Evolutionary conservation across 2,113 vertebrate species (phyloP).

Genomic region (Petromus typicus): DNA sequence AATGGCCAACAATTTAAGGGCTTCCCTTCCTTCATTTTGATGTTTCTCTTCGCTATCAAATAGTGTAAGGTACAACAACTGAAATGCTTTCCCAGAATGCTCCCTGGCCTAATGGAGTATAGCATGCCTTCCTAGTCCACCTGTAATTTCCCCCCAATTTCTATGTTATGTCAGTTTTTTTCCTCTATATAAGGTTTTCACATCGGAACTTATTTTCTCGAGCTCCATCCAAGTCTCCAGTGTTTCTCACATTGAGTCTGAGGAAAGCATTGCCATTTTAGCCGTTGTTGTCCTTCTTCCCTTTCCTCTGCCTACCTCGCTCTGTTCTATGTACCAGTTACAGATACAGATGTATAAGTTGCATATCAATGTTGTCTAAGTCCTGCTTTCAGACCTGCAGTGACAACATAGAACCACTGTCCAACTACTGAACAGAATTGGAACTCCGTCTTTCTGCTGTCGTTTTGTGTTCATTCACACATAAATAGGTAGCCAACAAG

Average conservation of each 20-base stretch:
- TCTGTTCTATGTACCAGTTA: not conserved
- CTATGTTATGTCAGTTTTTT: slow-evolving; percentile 64
- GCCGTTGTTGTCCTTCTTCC: not conserved
- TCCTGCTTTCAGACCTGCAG: not conserved
- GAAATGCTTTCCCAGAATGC: slow-evolving; percentile 70
- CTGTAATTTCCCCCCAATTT: slow-evolving; percentile 62
- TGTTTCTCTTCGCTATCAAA: slow-evolving; percentile 71
- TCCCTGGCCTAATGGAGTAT: slow-evolving; percentile 72
- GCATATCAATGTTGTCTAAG: not conserved
- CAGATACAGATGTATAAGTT: not conserved
- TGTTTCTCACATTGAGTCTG: not conserved
- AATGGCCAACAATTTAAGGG: slow-evolving; percentile 65
- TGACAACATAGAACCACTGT: not conserved
- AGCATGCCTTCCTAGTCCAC: slow-evolving; percentile 63
- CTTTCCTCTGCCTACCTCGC: not conserved
- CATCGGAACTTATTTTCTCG: slow-evolving; percentile 39
- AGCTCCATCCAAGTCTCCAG: slow-evolving; percentile 20
- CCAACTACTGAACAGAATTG: not conserved
- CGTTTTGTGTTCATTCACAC: not conserved
- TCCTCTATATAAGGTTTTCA: slow-evolving; percentile 62
- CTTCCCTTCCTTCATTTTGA: slow-evolving; percentile 42
- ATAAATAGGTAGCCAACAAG: not conserved
- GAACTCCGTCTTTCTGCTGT: not conserved
- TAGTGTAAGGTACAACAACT: slow-evolving; percentile 45
- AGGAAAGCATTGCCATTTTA: not conserved